These are phyloP conservation scores for Cantharis flavilabris DNA, from an alignment of 2,888 invertebrate genomes.

Conservation along the genomic window DNA sequence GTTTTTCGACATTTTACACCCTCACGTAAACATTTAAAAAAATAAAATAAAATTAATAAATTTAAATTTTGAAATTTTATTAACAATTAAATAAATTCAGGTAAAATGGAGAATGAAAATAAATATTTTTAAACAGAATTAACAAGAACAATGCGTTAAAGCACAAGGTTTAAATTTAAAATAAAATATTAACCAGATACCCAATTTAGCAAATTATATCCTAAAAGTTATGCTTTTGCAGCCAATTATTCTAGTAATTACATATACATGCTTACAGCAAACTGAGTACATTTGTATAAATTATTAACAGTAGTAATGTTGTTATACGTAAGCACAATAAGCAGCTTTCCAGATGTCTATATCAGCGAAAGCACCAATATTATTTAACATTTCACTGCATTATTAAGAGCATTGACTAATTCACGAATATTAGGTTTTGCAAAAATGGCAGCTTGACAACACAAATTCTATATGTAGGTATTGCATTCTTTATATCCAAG, in stretches of 20 bases:
- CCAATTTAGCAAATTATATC: neutral
- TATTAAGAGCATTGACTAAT: neutral
- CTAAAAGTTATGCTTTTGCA: neutral
- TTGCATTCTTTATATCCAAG: neutral
- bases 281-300: neutral
- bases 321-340: neutral
- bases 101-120: neutral
- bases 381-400: neutral
- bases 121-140: neutral
- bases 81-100: too few relatives aligned
- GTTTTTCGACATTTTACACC: too few relatives aligned
- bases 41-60: too few relatives aligned
- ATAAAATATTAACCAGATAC: neutral
- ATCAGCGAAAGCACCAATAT: neutral
- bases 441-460: neutral
- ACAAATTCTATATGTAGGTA: neutral
- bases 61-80: too few relatives aligned
- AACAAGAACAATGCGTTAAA: neutral
- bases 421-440: neutral
- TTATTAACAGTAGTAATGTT: neutral
- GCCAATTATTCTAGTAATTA: neutral
- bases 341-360: neutral
- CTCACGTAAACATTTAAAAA: too few relatives aligned
- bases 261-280: neutral
- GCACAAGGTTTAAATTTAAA: neutral